Conservation (phyloP, 2,797 vertebrate genomes). For the Brotogeris chrysoptera region DNA sequence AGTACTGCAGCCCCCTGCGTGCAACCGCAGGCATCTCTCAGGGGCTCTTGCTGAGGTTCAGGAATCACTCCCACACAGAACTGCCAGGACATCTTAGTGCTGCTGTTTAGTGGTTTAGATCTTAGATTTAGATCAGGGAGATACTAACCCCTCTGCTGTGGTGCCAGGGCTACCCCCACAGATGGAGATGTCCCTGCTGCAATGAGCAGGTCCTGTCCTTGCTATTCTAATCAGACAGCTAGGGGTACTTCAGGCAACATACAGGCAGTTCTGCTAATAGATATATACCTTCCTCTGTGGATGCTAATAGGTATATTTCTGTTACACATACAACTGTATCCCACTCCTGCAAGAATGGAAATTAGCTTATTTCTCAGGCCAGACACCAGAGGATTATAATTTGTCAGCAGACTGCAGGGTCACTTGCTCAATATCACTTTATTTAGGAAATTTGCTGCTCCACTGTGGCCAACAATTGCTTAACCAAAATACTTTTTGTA, state of each 20-base stretch:
- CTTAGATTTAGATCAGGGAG: not conserved
- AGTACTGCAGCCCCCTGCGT: not conserved
- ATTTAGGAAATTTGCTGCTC: not conserved
- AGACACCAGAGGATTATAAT: not conserved
- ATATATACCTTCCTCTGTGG: no score
- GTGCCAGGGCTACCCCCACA: accelerated
- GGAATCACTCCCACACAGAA: not conserved
- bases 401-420: not conserved
- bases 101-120: not conserved
- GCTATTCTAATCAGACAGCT: accelerated
- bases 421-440: not conserved
- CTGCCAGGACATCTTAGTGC: not conserved
- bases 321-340: not conserved
- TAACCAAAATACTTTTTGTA: not conserved
- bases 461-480: not conserved
- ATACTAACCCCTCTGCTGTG: accelerated
- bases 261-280: not conserved
- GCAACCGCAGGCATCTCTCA: not conserved
- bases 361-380: not conserved
- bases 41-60: not conserved
- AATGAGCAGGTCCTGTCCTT: accelerated
- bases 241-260: accelerated
- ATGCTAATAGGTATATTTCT: not conserved
- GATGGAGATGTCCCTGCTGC: accelerated
- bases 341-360: not conserved